phyloP scores from a whole-genome alignment of 2,797 vertebrate species.

The Amphiprion clarkii region DNA sequence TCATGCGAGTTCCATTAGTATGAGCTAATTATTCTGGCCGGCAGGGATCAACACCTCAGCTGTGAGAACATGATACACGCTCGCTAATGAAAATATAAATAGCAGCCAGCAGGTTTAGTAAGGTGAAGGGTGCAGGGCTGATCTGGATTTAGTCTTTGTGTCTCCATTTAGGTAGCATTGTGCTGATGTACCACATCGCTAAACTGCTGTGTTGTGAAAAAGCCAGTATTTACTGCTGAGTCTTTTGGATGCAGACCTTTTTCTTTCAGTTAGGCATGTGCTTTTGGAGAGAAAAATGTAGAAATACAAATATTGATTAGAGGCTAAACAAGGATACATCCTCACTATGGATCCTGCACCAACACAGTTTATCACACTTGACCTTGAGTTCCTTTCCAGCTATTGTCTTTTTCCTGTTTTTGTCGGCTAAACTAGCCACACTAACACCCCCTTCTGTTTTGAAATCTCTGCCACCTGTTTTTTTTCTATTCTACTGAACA shows the following conservation, averaged over 20 bases:
- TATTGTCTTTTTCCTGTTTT: not conserved
- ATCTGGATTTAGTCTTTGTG: not conserved
- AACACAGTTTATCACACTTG: no score
- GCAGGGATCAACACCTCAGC: not conserved
- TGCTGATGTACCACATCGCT: not conserved
- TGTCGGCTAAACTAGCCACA: not conserved
- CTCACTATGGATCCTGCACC: not conserved
- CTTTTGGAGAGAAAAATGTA: no score
- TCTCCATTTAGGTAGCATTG: not conserved
- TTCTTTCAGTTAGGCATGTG: not conserved
- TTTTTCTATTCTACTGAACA: conserved; percentile 2
- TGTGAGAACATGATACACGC: not conserved
- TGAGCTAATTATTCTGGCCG: no score
- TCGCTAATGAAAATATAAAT: not conserved
- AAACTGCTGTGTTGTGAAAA: not conserved
- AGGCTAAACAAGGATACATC: not conserved
- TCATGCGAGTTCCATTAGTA: not conserved
- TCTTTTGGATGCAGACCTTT: not conserved
- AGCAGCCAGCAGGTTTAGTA: not conserved
- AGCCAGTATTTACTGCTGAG: not conserved
- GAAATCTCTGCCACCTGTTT: not conserved
- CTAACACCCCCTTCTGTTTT: not conserved
- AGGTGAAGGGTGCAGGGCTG: not conserved
- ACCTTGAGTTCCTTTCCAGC: no score
- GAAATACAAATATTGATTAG: not conserved